Evolutionary conservation across 1,140 invertebrate genomes (phyloP).

Genomic region (Atopsyche davidsoni): DNA sequence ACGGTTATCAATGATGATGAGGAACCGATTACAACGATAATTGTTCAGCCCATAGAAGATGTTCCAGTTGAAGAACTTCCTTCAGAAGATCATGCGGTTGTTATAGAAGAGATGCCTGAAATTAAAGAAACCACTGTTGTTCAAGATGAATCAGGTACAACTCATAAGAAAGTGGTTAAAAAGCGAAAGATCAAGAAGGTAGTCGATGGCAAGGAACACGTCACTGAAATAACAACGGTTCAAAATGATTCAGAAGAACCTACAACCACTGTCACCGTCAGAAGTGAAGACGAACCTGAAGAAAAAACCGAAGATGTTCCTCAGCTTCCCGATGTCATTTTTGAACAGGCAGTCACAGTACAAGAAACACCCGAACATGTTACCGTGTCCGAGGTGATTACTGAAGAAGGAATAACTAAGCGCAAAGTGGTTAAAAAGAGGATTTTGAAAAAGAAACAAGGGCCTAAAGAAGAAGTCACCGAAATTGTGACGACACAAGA

Average conservation of each 20-base stretch:
- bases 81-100: too few species aligned
- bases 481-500: conserved; percentile 30
- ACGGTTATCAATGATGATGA: too few species aligned
- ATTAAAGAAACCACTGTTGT: conserved; percentile 19
- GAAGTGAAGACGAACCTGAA: not conserved
- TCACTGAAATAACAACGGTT: conserved; percentile 34
- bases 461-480: conserved; percentile 33
- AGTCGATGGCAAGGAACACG: conserved; percentile 28
- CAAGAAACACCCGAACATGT: conserved; percentile 31
- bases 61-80: too few species aligned
- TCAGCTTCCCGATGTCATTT: not conserved
- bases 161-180: conserved; percentile 31
- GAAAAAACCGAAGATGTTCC: conserved; percentile 10
- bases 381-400: conserved; percentile 23
- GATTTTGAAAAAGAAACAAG: conserved; percentile 33
- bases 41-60: too few species aligned
- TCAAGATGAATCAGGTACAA: conserved; percentile 27
- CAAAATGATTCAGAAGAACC: conserved; percentile 25
- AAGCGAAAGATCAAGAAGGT: conserved; percentile 37
- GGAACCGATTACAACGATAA: too few species aligned
- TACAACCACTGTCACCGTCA: conserved; percentile 13
- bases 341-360: conserved; percentile 5
- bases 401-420: conserved; percentile 32
- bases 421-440: conserved; percentile 32
- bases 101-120: too few species aligned